Evolutionary conservation across 2,888 invertebrate species (phyloP).

Genomic region (Scaptomyza polygonia): DNA sequence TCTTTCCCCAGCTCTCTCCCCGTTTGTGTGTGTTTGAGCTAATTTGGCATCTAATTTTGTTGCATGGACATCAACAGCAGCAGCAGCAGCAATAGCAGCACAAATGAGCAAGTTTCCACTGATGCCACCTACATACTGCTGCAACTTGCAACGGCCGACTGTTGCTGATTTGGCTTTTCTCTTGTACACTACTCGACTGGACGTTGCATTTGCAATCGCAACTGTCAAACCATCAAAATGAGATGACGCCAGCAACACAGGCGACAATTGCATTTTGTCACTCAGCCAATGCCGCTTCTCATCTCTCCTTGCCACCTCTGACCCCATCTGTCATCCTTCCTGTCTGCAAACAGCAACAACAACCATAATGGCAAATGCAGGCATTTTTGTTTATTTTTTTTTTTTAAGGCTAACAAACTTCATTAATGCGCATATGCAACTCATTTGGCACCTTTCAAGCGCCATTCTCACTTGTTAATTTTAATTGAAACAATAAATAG

Average conservation of each 20-base stretch:
- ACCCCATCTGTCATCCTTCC: background rate
- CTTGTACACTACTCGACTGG: conserved; percentile 6
- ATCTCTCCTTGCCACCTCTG: background rate
- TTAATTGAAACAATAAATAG: too few relatives aligned
- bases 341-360: background rate
- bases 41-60: conserved; percentile 75
- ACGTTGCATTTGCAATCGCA: conserved; percentile 47
- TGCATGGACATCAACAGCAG: conserved; percentile 63
- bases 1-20: background rate
- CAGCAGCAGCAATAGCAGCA: conserved; percentile 53
- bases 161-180: conserved; percentile 60
- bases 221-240: conserved; percentile 71
- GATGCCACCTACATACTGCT: conserved; percentile 19
- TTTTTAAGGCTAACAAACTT: conserved; percentile 40
- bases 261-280: conserved; percentile 61
- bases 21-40: conserved; percentile 49
- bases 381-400: conserved; percentile 38
- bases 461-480: too few relatives aligned
- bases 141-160: conserved; percentile 19
- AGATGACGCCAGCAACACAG: conserved; percentile 58
- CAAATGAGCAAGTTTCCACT: conserved; percentile 33
- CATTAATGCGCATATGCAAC: conserved; percentile 47
- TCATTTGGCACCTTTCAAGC: conserved; percentile 4
- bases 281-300: conserved; percentile 9
- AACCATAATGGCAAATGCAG: conserved; percentile 6